These are phyloP conservation scores for Urocolius indicus DNA, from an alignment of 2,113 vertebrate genomes.

Conservation along the genomic window DNA sequence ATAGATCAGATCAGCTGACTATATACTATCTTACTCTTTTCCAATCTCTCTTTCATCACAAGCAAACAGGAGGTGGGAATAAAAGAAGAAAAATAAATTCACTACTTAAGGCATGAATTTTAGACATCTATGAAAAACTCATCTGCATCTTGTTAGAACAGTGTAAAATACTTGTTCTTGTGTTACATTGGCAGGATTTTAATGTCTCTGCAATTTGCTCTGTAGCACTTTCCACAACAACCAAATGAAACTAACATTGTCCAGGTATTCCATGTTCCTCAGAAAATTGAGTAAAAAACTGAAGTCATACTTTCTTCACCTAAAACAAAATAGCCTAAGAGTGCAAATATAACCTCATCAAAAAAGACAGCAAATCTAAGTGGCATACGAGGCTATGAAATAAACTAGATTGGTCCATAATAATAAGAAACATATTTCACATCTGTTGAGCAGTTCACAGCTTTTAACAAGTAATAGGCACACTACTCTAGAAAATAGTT, in stretches of 20 bases:
- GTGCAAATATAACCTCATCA: slow-evolving; percentile 71
- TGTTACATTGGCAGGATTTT: slow-evolving; percentile 14
- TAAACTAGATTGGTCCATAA: slow-evolving; percentile 75
- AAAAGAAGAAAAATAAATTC: not conserved
- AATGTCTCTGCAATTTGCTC: slow-evolving; percentile 14
- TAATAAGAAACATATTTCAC: slow-evolving; percentile 82
- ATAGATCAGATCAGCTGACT: not conserved
- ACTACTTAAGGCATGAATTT: not conserved
- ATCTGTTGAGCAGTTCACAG: slow-evolving; percentile 71
- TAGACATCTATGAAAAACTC: not conserved
- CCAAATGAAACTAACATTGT: not conserved
- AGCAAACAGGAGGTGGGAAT: not conserved
- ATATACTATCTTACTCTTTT: not conserved
- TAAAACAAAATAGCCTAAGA: slow-evolving; percentile 13
- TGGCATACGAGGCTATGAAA: slow-evolving; percentile 73
- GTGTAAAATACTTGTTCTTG: slow-evolving; percentile 29
- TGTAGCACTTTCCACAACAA: not conserved
- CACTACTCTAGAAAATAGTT: slow-evolving; percentile 52
- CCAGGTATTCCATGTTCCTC: not conserved
- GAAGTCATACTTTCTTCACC: not conserved
- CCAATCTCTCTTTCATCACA: not conserved
- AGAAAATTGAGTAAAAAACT: slow-evolving; percentile 49
- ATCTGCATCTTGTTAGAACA: slow-evolving; percentile 20
- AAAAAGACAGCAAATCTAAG: slow-evolving; percentile 69
- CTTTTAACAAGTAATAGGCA: slow-evolving; percentile 79